phyloP scores from a whole-genome alignment of 2,113 vertebrate species.

The Micromys minutus region DNA sequence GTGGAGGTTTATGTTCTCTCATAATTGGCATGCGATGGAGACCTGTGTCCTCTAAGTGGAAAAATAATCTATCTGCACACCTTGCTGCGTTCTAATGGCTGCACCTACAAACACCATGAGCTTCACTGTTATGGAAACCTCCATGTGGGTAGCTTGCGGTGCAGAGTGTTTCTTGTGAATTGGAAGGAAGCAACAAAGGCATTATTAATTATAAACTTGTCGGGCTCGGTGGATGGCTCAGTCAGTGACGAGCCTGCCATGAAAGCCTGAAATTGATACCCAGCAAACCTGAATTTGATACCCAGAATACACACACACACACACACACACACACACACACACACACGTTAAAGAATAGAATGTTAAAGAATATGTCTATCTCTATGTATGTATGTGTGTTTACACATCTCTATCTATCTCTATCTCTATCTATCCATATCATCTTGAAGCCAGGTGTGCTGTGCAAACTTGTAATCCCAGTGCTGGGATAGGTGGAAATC shows the following conservation, averaged over 20 bases:
- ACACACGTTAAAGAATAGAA: no score
- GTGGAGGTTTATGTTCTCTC: background rate
- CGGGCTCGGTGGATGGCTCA: background rate
- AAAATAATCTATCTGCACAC: conserved; percentile 7
- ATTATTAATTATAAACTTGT: background rate
- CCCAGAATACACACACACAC: background rate
- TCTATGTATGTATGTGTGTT: no score
- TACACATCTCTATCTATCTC: no score
- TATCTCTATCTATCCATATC: no score
- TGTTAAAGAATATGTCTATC: no score
- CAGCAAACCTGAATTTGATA: background rate
- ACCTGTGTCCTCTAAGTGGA: background rate
- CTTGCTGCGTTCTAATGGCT: background rate
- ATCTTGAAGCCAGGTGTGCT: background rate
- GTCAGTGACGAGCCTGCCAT: background rate
- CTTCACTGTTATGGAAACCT: conserved; percentile 34
- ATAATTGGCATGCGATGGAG: conserved; percentile 2
- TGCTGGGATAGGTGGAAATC: background rate
- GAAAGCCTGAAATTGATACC: background rate
- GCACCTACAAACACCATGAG: background rate
- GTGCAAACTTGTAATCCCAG: background rate
- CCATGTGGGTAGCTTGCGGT: background rate
- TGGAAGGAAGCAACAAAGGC: background rate
- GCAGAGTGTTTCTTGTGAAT: background rate
- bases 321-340: no score